Conservation (phyloP, 2,888 invertebrate genomes). For the Lacanobia oleracea region DNA sequence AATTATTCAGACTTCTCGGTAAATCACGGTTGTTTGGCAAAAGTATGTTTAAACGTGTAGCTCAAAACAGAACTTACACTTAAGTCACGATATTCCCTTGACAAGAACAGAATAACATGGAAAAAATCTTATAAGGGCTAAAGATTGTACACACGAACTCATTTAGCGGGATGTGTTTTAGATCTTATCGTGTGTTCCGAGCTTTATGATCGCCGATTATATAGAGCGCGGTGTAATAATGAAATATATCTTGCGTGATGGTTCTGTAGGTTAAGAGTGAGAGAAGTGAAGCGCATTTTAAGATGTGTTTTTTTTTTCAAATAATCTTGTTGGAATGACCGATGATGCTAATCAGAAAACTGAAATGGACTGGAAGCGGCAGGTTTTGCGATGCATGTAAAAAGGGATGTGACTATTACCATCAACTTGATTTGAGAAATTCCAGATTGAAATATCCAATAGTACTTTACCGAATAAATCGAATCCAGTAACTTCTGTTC, state of each 20-base stretch:
- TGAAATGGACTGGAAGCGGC: not conserved
- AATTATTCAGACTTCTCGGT: no score
- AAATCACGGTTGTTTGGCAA: not conserved
- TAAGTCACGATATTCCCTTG: constrained; percentile 48
- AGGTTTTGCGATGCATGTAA: not conserved
- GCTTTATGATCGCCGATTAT: constrained; percentile 63
- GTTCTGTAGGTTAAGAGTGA: constrained; percentile 38
- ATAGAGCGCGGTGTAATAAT: constrained; percentile 34
- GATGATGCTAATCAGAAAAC: not conserved
- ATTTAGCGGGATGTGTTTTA: constrained; percentile 60
- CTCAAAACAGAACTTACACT: not conserved
- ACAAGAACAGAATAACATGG: constrained; percentile 27
- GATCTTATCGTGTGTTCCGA: constrained; percentile 54
- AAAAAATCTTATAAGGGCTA: constrained; percentile 58
- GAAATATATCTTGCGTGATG: constrained; percentile 25
- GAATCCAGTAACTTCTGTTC: no score
- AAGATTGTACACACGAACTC: constrained; percentile 61
- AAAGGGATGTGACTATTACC: no score
- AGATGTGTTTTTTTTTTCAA: not conserved
- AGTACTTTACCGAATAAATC: no score
- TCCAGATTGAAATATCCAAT: no score
- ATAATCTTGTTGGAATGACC: not conserved
- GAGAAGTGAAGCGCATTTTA: not conserved
- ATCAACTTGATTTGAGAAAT: no score
- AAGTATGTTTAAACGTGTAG: not conserved